phyloP scores from a whole-genome alignment of 2,113 vertebrate genomes.

The Lonchura striata region DNA sequence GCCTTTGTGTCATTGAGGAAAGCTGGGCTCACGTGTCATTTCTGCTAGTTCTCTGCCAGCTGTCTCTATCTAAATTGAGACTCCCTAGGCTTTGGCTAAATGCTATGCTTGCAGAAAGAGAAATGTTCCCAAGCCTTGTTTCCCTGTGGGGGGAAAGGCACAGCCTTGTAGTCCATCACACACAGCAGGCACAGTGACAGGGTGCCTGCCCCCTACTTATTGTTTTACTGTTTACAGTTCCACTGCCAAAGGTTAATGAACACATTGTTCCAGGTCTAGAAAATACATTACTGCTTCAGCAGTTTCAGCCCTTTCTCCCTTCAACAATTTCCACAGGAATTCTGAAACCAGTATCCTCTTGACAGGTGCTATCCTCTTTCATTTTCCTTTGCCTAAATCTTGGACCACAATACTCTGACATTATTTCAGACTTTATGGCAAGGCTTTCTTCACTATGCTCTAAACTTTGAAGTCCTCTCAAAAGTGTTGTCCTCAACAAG shows the following conservation, averaged over 20 bases:
- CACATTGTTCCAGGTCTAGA: background rate
- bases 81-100: background rate
- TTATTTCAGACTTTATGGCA: background rate
- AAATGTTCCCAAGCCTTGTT: background rate
- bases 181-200: background rate
- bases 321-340: background rate
- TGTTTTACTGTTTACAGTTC: slow-evolving; percentile 33
- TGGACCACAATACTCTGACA: rapidly evolving
- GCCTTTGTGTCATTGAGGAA: background rate
- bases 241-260: slow-evolving; percentile 47
- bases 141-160: background rate
- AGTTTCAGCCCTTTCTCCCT: background rate
- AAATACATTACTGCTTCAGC: background rate
- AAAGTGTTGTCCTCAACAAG: background rate
- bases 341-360: background rate
- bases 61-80: background rate
- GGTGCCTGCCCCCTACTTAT: background rate
- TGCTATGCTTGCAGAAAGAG: background rate
- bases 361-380: background rate
- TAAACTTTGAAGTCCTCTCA: background rate
- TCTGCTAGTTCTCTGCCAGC: background rate
- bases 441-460: background rate
- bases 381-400: background rate
- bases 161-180: background rate
- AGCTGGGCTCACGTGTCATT: background rate